Percentiles rank a stretch among this genome's conserved stretches.
phyloP scores from a whole-genome alignment of 2,888 invertebrate species.

The Disparrhopalites patrizii region DNA sequence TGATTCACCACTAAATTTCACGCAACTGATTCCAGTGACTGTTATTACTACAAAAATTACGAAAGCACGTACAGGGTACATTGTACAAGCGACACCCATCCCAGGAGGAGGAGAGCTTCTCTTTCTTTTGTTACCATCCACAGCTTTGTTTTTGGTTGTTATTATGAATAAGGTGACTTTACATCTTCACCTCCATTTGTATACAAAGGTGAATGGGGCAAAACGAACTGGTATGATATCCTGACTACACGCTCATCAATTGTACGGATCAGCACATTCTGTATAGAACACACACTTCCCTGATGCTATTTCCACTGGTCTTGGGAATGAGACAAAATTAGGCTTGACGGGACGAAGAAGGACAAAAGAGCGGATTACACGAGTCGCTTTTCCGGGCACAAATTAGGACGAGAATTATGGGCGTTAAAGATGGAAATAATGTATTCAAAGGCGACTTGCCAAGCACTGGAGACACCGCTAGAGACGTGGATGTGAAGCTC shows the following conservation, averaged over 20 bases:
- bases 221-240: too few relatives aligned
- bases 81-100: constrained; percentile 10
- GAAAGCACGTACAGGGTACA: not conserved
- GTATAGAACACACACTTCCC: too few relatives aligned
- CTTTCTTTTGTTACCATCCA: not conserved
- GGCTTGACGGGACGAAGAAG: too few relatives aligned
- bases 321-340: too few relatives aligned
- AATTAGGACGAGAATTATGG: constrained; percentile 21
- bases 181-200: too few relatives aligned
- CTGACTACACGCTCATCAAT: not conserved
- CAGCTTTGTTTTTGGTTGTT: too few relatives aligned
- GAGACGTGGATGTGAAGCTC: constrained; percentile 4
- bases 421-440: constrained; percentile 9
- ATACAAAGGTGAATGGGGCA: too few relatives aligned
- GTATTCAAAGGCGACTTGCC: constrained; percentile 13
- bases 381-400: constrained; percentile 43
- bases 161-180: not conserved
- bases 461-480: not conserved
- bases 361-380: too few relatives aligned
- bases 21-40: constrained; percentile 1
- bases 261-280: too few relatives aligned
- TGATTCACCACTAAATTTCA: constrained; percentile 18
- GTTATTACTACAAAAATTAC: not conserved
- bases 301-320: too few relatives aligned
- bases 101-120: not conserved